phyloP scores from a whole-genome alignment of 1,140 invertebrate species.

The Oryctes rhinoceros region DNA sequence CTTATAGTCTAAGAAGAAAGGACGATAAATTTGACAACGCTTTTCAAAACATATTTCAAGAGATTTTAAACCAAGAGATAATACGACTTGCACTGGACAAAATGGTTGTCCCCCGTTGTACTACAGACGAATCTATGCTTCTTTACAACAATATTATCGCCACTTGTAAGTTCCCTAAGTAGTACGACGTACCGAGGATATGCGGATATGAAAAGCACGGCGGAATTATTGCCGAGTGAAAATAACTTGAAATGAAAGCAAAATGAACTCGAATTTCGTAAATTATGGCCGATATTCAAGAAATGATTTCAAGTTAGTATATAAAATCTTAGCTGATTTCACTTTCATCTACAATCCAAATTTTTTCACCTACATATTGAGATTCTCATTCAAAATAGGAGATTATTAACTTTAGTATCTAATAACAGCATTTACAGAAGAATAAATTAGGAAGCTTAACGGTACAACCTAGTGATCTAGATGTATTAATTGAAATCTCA shows the following conservation, averaged over 20 bases:
- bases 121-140: background rate
- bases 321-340: background rate
- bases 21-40: too few species aligned
- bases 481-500: background rate
- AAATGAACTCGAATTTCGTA: too few species aligned
- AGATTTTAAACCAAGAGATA: too few species aligned
- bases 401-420: background rate
- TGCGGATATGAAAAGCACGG: too few species aligned
- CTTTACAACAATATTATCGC: background rate
- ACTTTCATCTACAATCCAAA: background rate
- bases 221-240: too few species aligned
- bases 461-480: slow-evolving; percentile 14
- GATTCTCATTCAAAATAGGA: background rate
- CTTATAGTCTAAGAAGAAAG: too few species aligned
- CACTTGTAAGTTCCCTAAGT: background rate
- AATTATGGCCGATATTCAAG: too few species aligned
- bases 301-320: too few species aligned
- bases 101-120: background rate
- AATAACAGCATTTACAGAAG: background rate
- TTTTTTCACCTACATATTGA: background rate
- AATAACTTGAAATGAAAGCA: too few species aligned
- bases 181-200: background rate
- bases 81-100: too few species aligned
- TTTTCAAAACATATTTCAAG: too few species aligned
- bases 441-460: background rate